Base-by-base conservation (phyloP, 1,140 invertebrate species). In the Hycleus cichorii region DNA sequence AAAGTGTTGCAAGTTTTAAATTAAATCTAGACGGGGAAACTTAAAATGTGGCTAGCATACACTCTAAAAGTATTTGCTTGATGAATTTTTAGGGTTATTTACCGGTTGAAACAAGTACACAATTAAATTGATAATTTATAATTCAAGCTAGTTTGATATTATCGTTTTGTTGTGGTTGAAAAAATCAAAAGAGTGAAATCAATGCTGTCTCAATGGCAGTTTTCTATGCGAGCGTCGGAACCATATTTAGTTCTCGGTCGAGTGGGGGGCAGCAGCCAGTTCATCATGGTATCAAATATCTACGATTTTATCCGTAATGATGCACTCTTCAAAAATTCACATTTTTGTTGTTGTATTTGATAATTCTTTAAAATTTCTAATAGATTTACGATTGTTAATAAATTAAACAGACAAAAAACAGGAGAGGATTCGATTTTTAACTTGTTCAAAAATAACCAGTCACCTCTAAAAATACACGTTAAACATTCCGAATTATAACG, bases 221-320 rank as follows among this genome's bases (percentile, higher is more conserved):
- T 45, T 45, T 45, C 51, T 45, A 52, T 43, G 24, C 43, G 44
- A 42, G 18, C 51, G 46, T 53, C 51, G 51, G 51, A 53, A 53
- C 51, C 51, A 53, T 53, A 53, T 53, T 53, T 53, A 53, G 51
- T 53, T 53, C 51, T 53, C 51, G 51, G 51, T 46, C 25, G 42
- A 53, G 51, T 46, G 44, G 42, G 51, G 51, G 40, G 45, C 18
- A 32, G 32, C 32, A 32, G 32, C 32, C 32, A 4, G 32, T 32
- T 53, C 51, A 32, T 45, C 40, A 45, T 46, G 25, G 51, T 53
- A 53, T 53, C 51, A 32, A 27, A 45, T 53, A 45, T 46, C 51
- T 32, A 45, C 42, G 42, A 42, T 39, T 52, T 40, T 53, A 32
- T 32, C 32, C 32, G 4, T 32, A 32, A 32, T 53, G 25, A 53